Conservation (phyloP, 2,888 invertebrate species). For the Mimumesa dahlbomi region DNA sequence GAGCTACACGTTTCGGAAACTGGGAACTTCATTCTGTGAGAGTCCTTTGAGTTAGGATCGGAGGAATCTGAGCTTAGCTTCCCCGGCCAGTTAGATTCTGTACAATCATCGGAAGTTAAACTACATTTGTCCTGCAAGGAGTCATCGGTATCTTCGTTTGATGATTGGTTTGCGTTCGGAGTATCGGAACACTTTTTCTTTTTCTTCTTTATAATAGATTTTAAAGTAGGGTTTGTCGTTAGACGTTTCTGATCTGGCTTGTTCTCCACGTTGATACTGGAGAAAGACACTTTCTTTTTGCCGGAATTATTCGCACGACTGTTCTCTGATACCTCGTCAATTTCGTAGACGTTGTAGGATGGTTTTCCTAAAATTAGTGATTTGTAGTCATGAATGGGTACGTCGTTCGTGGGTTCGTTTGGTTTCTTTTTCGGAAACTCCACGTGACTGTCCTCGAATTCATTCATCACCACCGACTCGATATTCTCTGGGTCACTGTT, state of each 20-base stretch:
- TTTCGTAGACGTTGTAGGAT: constrained; percentile 11
- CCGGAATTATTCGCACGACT: neutral
- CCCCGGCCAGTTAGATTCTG: neutral
- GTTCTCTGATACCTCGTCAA: constrained; percentile 13
- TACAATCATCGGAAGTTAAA: constrained; percentile 1
- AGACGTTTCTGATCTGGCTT: constrained; percentile 7
- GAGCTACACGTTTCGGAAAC: too few species aligned
- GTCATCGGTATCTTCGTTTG: constrained; percentile 33
- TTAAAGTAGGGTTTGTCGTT: constrained; percentile 1
- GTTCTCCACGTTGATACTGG: constrained; percentile 16
- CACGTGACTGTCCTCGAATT: constrained; percentile 63
- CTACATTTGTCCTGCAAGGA: constrained; percentile 5
- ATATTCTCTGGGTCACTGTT: constrained; percentile 9
- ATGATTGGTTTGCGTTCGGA: constrained; percentile 1
- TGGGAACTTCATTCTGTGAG: too few species aligned
- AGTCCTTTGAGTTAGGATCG: constrained; percentile 10
- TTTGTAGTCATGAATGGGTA: constrained; percentile 59
- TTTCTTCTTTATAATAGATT: constrained; percentile 66
- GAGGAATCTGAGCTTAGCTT: too few species aligned
- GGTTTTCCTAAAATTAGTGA: constrained; percentile 61
- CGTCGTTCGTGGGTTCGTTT: neutral
- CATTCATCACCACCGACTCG: constrained; percentile 22
- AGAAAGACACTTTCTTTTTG: constrained; percentile 66
- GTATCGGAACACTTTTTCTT: constrained; percentile 10
- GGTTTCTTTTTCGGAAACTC: constrained; percentile 63